A percentile compares a stretch with the other conserved stretches of the same genome.
Evolutionary conservation across 2,888 invertebrate species (phyloP).

Genomic region (Temnothorax rugatulus): DNA sequence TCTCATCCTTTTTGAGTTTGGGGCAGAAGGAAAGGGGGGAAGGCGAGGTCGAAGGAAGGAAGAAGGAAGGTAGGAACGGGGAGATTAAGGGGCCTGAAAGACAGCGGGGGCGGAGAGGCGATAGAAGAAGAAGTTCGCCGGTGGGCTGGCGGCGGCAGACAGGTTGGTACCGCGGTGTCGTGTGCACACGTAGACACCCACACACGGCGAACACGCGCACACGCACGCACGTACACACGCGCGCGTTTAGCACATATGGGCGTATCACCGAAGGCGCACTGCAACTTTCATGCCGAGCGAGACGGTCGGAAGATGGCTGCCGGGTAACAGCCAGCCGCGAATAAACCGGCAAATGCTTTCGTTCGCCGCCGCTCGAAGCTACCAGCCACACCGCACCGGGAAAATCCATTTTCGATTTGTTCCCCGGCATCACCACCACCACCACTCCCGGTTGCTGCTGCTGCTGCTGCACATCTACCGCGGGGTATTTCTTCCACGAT

Average conservation of each 20-base stretch:
- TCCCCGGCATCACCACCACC: constrained; percentile 48
- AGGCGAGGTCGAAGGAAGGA: not conserved
- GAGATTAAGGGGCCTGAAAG: constrained; percentile 67
- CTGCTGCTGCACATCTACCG: constrained; percentile 27
- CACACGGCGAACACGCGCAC: constrained; percentile 28
- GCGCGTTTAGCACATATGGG: constrained; percentile 73
- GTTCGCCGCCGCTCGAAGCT: constrained; percentile 63
- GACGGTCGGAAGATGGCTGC: constrained; percentile 79
- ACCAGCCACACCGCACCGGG: constrained; percentile 56
- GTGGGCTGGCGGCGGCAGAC: constrained; percentile 73
- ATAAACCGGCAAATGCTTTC: constrained; percentile 79
- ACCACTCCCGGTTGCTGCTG: not conserved
- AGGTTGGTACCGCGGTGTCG: constrained; percentile 69
- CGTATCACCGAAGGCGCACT: constrained; percentile 75
- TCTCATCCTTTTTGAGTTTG: constrained; percentile 49
- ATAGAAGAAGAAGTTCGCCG: constrained; percentile 73
- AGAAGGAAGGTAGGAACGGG: constrained; percentile 34
- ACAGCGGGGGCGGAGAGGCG: constrained; percentile 60
- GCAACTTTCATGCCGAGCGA: constrained; percentile 79
- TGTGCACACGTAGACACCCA: constrained; percentile 39
- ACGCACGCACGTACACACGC: constrained; percentile 33
- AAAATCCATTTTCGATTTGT: constrained; percentile 78
- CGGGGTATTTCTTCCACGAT: constrained; percentile 33
- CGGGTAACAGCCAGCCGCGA: constrained; percentile 76
- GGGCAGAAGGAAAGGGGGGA: constrained; percentile 14